These are phyloP conservation scores for Cyphomyrus plagiostoma DNA, from an alignment of 2,113 vertebrate genomes.

Conservation along the genomic window DNA sequence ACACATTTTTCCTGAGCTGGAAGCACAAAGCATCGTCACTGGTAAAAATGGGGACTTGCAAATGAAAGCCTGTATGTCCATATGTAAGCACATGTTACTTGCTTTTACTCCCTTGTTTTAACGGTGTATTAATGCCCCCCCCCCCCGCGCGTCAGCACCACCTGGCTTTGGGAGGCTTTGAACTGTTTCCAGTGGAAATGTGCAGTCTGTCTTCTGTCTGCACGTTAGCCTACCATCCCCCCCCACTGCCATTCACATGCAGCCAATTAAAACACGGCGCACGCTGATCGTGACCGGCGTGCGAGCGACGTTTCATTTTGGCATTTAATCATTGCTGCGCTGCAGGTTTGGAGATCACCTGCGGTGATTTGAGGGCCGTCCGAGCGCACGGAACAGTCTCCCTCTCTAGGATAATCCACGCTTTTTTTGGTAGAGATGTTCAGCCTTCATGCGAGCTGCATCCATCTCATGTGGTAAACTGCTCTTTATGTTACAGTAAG, in stretches of 20 bases:
- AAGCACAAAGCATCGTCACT: not conserved
- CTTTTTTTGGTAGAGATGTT: not conserved
- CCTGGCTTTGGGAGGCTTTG: not conserved
- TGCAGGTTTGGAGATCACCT: not conserved
- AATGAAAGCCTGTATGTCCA: not conserved
- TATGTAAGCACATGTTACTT: not conserved
- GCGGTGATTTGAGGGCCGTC: not conserved
- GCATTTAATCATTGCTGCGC: not conserved
- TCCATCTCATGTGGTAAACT: not conserved
- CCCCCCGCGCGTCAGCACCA: not conserved
- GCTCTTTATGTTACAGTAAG: not conserved
- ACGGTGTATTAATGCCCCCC: not conserved
- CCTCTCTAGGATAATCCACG: not conserved
- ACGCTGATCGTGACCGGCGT: not conserved
- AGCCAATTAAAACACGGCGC: not conserved
- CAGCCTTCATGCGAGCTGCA: not conserved
- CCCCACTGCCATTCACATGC: not conserved
- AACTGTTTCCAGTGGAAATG: constrained; percentile 18
- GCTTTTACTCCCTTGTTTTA: not conserved
- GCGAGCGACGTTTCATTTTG: not conserved
- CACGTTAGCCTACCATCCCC: not conserved
- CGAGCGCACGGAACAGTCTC: not conserved
- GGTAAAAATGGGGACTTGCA: not conserved
- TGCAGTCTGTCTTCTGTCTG: not conserved
- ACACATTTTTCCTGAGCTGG: not conserved